Conservation (phyloP, 2,888 invertebrate genomes). For the Tinea semifulvella region DNA sequence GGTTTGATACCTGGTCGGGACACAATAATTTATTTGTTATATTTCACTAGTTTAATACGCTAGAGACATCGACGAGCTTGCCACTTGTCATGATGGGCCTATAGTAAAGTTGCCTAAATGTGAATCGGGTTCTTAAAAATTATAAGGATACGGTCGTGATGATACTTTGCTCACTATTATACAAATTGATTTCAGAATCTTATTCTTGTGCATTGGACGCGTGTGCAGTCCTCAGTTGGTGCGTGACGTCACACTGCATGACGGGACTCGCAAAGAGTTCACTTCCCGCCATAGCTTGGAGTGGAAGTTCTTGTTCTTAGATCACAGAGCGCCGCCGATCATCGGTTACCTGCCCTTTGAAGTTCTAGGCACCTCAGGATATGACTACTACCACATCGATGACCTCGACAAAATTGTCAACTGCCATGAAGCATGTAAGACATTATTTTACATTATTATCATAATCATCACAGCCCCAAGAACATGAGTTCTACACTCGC, state of each 20-base stretch:
- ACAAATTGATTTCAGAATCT: conserved; percentile 49
- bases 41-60: no score
- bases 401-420: conserved; percentile 87
- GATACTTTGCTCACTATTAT: no score
- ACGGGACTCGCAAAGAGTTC: conserved; percentile 83
- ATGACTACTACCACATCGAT: conserved; percentile 95
- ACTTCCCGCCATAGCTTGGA: conserved; percentile 93
- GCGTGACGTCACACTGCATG: conserved; percentile 84
- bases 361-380: conserved; percentile 93
- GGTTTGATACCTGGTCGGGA: no score
- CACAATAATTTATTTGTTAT: no score
- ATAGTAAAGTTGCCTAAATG: no score
- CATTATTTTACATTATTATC: no score
- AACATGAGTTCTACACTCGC: no score
- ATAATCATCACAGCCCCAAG: no score
- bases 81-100: no score
- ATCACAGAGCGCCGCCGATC: conserved; percentile 90
- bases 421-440: conserved; percentile 89
- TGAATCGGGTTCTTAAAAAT: no score
- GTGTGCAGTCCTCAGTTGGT: conserved; percentile 84
- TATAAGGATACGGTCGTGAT: no score
- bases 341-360: conserved; percentile 95
- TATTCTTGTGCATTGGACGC: conserved; percentile 86
- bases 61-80: no score
- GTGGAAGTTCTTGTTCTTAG: conserved; percentile 94